Conservation (phyloP, 2,113 vertebrate genomes). For the Strigops habroptila region DNA sequence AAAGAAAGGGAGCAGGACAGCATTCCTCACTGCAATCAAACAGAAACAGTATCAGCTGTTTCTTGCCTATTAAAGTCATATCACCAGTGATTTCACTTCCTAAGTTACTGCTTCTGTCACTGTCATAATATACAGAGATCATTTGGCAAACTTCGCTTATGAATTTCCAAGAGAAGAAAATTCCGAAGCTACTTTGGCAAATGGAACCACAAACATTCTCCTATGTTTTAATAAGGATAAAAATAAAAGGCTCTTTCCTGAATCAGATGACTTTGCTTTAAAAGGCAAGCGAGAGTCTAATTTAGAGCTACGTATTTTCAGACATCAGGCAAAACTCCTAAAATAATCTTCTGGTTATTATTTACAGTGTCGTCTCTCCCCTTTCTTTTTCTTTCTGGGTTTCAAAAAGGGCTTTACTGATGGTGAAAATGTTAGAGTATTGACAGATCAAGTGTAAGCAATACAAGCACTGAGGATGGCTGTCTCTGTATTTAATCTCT, state of each 20-base stretch:
- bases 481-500: background rate
- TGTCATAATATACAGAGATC: background rate
- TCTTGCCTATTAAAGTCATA: slow-evolving; percentile 1
- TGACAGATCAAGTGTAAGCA: background rate
- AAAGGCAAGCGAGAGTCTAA: background rate
- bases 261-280: background rate
- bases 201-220: background rate
- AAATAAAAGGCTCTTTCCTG: slow-evolving; percentile 8
- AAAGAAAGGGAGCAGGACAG: background rate
- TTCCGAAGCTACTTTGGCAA: background rate
- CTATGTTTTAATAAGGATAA: slow-evolving; percentile 1
- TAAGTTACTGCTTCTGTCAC: background rate
- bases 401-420: background rate
- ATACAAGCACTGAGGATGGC: background rate
- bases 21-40: background rate
- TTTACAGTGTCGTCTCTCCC: background rate
- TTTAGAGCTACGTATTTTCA: background rate
- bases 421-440: background rate
- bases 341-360: background rate
- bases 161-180: slow-evolving; percentile 19
- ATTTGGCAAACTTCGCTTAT: background rate
- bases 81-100: background rate
- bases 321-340: background rate
- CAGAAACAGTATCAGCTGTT: background rate
- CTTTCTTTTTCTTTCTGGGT: background rate